A percentile compares a stretch with the other conserved stretches of the same genome.
Evolutionary conservation across 2,888 invertebrate species (phyloP).

Genomic region (Cephus runcator): DNA sequence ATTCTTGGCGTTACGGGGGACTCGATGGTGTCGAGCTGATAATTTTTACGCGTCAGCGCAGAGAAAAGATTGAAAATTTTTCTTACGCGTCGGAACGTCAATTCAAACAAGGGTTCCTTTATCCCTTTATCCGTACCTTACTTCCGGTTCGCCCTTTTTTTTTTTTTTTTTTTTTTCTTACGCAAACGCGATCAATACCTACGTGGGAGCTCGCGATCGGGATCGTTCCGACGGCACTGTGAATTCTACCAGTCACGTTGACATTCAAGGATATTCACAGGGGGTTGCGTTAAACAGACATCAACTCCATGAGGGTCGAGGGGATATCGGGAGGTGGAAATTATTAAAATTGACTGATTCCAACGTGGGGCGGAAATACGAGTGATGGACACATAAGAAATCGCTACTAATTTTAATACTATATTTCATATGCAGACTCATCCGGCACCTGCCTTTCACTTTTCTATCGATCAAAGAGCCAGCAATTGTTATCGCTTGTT

Average conservation of each 20-base stretch:
- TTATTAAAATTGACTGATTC: slow-evolving; percentile 54
- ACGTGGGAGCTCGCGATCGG: neutral
- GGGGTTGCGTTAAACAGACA: neutral
- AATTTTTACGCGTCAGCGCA: neutral
- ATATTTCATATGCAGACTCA: slow-evolving; percentile 52
- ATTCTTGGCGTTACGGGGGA: neutral
- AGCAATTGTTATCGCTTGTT: neutral
- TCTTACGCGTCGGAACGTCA: neutral
- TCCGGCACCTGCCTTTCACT: slow-evolving; percentile 48
- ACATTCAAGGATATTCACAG: neutral
- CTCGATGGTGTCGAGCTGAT: neutral
- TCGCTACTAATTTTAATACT: slow-evolving; percentile 52
- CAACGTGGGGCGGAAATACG: slow-evolving; percentile 16
- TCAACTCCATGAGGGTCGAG: slow-evolving; percentile 12
- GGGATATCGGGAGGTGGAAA: slow-evolving; percentile 24
- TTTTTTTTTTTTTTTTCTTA: neutral
- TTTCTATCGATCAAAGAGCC: neutral
- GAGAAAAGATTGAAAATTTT: neutral
- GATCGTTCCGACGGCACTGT: neutral
- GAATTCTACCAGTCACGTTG: neutral
- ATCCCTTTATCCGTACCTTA: neutral
- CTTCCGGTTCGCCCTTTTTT: neutral
- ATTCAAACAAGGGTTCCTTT: neutral
- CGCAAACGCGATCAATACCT: neutral
- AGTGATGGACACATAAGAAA: slow-evolving; percentile 36